phyloP scores from a whole-genome alignment of 1,140 invertebrate genomes.

The Leptinotarsa texana region DNA sequence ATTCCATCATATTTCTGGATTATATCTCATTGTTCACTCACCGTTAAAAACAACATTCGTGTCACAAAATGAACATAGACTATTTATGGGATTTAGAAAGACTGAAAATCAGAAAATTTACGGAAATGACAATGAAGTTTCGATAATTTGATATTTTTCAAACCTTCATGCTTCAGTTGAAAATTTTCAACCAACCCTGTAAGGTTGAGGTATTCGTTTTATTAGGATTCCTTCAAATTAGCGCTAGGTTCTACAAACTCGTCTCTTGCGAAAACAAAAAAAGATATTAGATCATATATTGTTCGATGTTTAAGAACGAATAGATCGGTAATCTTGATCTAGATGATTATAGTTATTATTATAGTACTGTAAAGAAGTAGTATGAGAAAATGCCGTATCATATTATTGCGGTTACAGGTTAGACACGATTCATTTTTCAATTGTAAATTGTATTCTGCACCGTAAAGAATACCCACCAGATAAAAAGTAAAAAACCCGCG shows the following conservation, averaged over 20 bases:
- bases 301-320: background rate
- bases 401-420: conserved; percentile 11
- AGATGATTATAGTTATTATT: conserved; percentile 1
- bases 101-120: no score
- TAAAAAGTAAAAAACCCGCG: background rate
- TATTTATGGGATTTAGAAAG: no score
- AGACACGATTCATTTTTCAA: conserved; percentile 19
- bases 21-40: no score
- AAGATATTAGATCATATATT: background rate
- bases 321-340: background rate
- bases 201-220: no score
- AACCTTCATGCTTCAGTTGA: no score
- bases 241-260: background rate
- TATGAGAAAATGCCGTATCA: conserved; percentile 17
- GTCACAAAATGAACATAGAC: no score
- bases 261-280: background rate
- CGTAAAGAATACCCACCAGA: background rate
- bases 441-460: conserved; percentile 7
- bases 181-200: no score
- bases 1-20: no score
- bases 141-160: no score
- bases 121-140: no score
- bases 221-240: background rate
- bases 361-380: conserved; percentile 1
- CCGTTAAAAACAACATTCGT: no score